Evolutionary conservation across 2,888 invertebrate genomes (phyloP).

Genomic region (Imbricaverruca yamaguchii): DNA sequence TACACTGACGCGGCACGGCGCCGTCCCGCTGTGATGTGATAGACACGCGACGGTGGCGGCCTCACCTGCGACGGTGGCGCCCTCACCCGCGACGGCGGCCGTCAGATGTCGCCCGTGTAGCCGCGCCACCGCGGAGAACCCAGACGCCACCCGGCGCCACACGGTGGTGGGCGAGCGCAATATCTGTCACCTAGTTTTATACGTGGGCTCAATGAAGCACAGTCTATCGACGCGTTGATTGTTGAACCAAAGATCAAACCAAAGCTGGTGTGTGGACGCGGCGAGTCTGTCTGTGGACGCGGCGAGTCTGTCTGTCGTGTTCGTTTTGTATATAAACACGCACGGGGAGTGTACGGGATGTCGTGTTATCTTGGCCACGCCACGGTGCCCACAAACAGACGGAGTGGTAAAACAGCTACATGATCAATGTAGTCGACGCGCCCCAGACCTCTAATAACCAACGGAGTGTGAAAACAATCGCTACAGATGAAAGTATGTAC

Average conservation of each 20-base stretch:
- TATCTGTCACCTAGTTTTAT: background rate
- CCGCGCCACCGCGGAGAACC: too few species aligned
- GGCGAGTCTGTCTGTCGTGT: background rate
- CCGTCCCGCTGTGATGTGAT: background rate
- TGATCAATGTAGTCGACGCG: background rate
- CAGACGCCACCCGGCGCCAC: too few species aligned
- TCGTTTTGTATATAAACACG: background rate
- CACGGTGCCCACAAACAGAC: background rate
- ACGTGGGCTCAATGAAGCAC: background rate
- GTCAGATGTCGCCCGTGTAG: too few species aligned
- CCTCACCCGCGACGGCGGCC: too few species aligned
- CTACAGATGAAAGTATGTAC: too few species aligned
- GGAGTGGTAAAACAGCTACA: background rate
- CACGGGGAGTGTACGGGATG: background rate
- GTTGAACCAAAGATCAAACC: conserved; percentile 11
- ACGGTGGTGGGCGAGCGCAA: too few species aligned
- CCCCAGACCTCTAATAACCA: too few species aligned
- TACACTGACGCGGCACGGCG: background rate
- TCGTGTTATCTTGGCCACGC: background rate
- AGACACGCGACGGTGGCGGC: too few species aligned
- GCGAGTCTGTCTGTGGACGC: background rate
- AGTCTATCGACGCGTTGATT: background rate
- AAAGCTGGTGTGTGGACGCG: background rate
- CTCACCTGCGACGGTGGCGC: too few species aligned
- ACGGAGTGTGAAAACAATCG: too few species aligned